Evolutionary conservation across 2,888 invertebrate species (phyloP).

Genomic region (Spatulosminthurus flaviceps): DNA sequence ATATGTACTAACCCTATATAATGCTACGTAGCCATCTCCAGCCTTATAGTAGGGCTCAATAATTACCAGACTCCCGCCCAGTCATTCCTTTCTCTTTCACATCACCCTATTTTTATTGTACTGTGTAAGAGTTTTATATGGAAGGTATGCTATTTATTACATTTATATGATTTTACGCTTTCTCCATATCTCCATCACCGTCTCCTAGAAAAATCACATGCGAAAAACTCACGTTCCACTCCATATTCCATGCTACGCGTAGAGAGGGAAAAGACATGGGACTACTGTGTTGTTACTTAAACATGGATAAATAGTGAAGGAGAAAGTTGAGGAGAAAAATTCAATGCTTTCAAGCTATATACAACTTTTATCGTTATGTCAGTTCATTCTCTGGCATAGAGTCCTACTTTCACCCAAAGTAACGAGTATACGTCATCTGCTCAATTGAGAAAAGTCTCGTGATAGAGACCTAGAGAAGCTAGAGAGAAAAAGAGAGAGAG

Average conservation of each 20-base stretch:
- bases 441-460: too few relatives aligned
- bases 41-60: constrained; percentile 15
- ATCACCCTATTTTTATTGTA: constrained; percentile 9
- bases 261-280: not conserved
- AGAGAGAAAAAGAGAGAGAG: not conserved
- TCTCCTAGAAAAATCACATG: constrained; percentile 15
- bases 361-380: constrained; percentile 39
- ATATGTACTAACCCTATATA: constrained; percentile 18
- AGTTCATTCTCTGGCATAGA: constrained; percentile 29
- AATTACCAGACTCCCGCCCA: constrained; percentile 28
- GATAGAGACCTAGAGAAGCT: constrained; percentile 3
- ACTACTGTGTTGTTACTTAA: constrained; percentile 11
- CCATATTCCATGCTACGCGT: constrained; percentile 15
- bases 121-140: too few relatives aligned
- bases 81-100: constrained; percentile 14
- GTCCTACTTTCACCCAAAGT: not conserved
- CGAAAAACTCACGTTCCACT: constrained; percentile 38
- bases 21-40: constrained; percentile 16
- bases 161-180: constrained; percentile 8
- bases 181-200: not conserved
- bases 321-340: constrained; percentile 22
- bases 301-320: not conserved
- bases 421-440: not conserved
- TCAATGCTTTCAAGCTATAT: constrained; percentile 38
- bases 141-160: not conserved